phyloP scores from a whole-genome alignment of 2,113 vertebrate species.

The Monopterus albus region DNA sequence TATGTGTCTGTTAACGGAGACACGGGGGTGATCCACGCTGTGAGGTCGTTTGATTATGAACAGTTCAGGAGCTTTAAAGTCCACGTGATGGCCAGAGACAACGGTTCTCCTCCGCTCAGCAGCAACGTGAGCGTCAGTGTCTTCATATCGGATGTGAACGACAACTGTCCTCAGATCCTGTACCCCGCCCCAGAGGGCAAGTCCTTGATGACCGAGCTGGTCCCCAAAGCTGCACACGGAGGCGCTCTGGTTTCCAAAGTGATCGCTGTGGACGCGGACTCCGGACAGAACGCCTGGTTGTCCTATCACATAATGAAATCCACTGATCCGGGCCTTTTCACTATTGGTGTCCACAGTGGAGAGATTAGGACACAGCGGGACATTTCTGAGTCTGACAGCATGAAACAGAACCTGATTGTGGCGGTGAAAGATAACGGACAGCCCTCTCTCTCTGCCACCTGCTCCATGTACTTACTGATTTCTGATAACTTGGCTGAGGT shows the following conservation, averaged over 20 bases:
- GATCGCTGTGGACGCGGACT: conserved; percentile 73
- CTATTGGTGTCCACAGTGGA: conserved; percentile 61
- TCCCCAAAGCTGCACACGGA: conserved; percentile 44
- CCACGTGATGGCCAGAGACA: conserved; percentile 73
- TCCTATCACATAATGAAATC: conserved; percentile 68
- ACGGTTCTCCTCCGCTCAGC: conserved; percentile 78
- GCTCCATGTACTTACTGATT: conserved; percentile 45
- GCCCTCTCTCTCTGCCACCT: conserved; percentile 52
- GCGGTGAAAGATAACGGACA: conserved; percentile 61
- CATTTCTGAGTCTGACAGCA: conserved; percentile 61
- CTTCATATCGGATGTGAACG: conserved; percentile 3
- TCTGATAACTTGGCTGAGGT: conserved; percentile 65
- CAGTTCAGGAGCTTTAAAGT: conserved; percentile 73
- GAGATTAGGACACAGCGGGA: conserved; percentile 64
- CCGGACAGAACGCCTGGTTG: conserved; percentile 68
- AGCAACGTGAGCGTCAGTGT: conserved; percentile 35
- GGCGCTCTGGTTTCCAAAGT: conserved; percentile 82
- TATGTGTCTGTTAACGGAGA: conserved; percentile 75
- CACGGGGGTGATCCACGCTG: conserved; percentile 76
- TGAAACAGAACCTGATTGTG: conserved; percentile 60
- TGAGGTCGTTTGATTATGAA: conserved; percentile 83
- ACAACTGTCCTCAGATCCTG: conserved; percentile 18
- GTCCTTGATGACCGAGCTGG: conserved; percentile 14
- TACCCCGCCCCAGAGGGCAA: conserved; percentile 14
- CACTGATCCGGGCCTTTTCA: conserved; percentile 65